These are phyloP conservation scores for Mamestra configurata DNA, from an alignment of 1,140 invertebrate species.

Conservation along the genomic window DNA sequence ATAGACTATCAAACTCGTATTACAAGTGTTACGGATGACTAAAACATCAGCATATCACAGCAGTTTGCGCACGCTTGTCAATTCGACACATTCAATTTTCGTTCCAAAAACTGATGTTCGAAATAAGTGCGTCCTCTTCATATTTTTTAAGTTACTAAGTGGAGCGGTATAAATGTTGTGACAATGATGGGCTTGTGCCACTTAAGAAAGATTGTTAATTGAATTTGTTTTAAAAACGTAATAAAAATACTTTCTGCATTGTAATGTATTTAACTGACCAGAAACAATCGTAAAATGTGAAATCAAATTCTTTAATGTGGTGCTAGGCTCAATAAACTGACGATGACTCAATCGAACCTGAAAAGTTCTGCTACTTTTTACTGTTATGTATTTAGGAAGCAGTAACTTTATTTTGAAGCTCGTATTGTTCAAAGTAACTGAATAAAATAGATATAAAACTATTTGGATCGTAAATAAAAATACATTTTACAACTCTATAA, in stretches of 20 bases:
- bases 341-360: neutral
- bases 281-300: neutral
- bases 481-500: constrained; percentile 26
- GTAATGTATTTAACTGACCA: too few species aligned
- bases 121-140: too few species aligned
- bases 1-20: too few species aligned
- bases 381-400: neutral
- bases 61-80: too few species aligned
- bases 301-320: neutral
- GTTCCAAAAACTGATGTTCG: too few species aligned
- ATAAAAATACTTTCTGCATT: neutral
- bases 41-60: too few species aligned
- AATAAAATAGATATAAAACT: constrained; percentile 1
- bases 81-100: too few species aligned
- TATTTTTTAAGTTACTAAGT: too few species aligned
- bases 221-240: neutral
- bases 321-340: neutral
- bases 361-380: neutral
- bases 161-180: too few species aligned
- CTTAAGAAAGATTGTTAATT: neutral
- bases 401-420: constrained; percentile 15
- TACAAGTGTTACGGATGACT: too few species aligned
- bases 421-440: constrained; percentile 16
- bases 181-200: too few species aligned
- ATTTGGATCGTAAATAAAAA: constrained; percentile 22